phyloP scores from a whole-genome alignment of 2,797 vertebrate genomes.

The Poeciliopsis gracilis region DNA sequence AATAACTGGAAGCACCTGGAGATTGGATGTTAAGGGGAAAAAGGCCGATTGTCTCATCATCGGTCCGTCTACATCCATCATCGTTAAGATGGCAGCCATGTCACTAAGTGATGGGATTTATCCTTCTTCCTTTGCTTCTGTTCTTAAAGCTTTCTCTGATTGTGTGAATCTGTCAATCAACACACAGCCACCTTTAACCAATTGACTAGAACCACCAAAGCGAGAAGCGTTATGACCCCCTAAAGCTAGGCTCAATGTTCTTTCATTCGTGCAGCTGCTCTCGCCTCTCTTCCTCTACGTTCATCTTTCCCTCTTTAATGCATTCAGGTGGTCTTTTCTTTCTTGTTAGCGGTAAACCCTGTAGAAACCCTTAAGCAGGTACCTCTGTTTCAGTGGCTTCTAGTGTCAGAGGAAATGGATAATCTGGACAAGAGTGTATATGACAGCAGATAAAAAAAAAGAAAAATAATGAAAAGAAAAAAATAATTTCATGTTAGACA shows the following conservation, averaged over 20 bases:
- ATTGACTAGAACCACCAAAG: constrained; percentile 31
- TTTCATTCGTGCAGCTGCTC: constrained; percentile 25
- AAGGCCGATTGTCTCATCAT: constrained; percentile 31
- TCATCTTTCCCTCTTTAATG: not conserved
- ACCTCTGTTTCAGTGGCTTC: not conserved
- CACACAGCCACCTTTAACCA: constrained; percentile 48
- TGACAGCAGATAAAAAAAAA: not conserved
- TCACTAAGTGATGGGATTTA: constrained; percentile 58
- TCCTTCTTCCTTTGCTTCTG: constrained; percentile 28
- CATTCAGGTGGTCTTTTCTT: not conserved
- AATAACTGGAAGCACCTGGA: constrained; percentile 45
- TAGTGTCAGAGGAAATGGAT: not conserved
- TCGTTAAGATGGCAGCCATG: constrained; percentile 46
- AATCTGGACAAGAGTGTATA: not conserved
- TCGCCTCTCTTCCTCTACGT: constrained; percentile 3
- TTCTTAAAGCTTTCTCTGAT: constrained; percentile 57
- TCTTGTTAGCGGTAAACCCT: not conserved
- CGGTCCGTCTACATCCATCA: constrained; percentile 36
- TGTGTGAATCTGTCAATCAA: constrained; percentile 55
- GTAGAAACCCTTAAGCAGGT: not conserved
- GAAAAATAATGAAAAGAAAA: not conserved
- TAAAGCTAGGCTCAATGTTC: not conserved
- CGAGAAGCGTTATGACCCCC: constrained; percentile 7
- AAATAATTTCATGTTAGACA: not conserved
- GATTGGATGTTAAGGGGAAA: constrained; percentile 10